These are phyloP conservation scores for Sweltsa coloradensis DNA, from an alignment of 1,140 invertebrate species.

Conservation along the genomic window DNA sequence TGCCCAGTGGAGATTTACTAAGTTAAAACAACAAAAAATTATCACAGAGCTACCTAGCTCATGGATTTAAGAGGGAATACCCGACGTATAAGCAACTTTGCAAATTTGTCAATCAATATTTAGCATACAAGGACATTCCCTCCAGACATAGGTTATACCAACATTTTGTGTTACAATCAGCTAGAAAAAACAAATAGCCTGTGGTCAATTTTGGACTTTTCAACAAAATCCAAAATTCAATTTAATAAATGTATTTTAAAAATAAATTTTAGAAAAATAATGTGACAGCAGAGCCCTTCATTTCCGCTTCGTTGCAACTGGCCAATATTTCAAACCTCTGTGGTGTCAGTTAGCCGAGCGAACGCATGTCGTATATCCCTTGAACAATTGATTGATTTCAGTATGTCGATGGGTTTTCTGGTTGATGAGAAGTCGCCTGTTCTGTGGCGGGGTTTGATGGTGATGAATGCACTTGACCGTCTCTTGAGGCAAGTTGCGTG, in stretches of 20 bases:
- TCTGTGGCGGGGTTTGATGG: conserved; percentile 85
- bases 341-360: no score
- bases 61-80: no score
- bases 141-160: no score
- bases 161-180: no score
- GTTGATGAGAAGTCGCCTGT: conserved; percentile 64
- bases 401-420: conserved; percentile 86
- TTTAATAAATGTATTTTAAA: conserved; percentile 4
- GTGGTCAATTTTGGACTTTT: conserved; percentile 10
- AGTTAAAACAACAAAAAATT: no score
- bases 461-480: conserved; percentile 85
- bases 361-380: no score
- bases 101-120: no score
- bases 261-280: conserved; percentile 5
- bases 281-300: background rate
- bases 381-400: conserved; percentile 27
- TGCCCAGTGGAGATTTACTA: no score
- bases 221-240: conserved; percentile 1
- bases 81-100: no score
- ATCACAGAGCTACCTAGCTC: no score
- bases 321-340: background rate
- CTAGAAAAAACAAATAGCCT: no score
- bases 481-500: conserved; percentile 71
- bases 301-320: background rate
- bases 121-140: no score